A percentile compares a stretch with the other conserved stretches of the same genome.
These are phyloP conservation scores for Heterotis niloticus DNA, from an alignment of 2,113 vertebrate genomes.

Conservation along the genomic window DNA sequence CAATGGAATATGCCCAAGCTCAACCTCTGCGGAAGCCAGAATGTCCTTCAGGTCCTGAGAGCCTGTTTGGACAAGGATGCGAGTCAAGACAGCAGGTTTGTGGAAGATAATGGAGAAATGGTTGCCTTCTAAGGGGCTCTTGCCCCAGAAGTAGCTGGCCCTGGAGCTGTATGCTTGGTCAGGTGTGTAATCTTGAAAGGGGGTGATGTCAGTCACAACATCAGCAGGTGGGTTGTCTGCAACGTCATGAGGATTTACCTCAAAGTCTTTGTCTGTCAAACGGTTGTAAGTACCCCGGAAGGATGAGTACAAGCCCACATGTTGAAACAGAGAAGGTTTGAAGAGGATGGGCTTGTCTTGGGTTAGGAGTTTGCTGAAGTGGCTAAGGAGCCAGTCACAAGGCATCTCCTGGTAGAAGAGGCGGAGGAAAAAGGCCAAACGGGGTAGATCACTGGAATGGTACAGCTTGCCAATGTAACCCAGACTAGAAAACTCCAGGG, in stretches of 20 bases:
- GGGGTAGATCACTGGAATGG: slow-evolving; percentile 65
- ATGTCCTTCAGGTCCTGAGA: slow-evolving; percentile 36
- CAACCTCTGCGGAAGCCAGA: slow-evolving; percentile 59
- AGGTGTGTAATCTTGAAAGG: slow-evolving; percentile 46
- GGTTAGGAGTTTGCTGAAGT: slow-evolving; percentile 70
- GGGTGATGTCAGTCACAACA: slow-evolving; percentile 61
- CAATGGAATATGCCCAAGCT: slow-evolving; percentile 53
- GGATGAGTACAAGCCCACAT: slow-evolving; percentile 67
- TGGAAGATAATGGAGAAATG: slow-evolving; percentile 62
- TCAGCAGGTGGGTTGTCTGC: slow-evolving; percentile 65
- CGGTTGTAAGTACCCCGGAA: slow-evolving; percentile 63
- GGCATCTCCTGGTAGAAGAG: slow-evolving; percentile 83
- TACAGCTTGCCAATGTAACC: slow-evolving; percentile 84
- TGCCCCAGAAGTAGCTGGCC: slow-evolving; percentile 64
- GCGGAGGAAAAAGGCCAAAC: slow-evolving; percentile 70
- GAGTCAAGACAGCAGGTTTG: slow-evolving; percentile 47
- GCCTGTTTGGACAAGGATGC: slow-evolving; percentile 66
- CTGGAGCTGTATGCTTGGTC: slow-evolving; percentile 62
- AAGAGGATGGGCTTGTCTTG: slow-evolving; percentile 69
- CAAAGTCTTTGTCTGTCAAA: slow-evolving; percentile 67
- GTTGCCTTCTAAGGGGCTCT: slow-evolving; percentile 58
- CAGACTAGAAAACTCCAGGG: slow-evolving; percentile 79
- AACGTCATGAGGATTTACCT: slow-evolving; percentile 36
- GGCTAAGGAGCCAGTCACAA: slow-evolving; percentile 72
- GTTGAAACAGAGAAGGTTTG: slow-evolving; percentile 76